A percentile compares a stretch with the other conserved stretches of the same genome.
Evolutionary conservation across 2,888 invertebrate species (phyloP).

Genomic region (Cinara cedri): DNA sequence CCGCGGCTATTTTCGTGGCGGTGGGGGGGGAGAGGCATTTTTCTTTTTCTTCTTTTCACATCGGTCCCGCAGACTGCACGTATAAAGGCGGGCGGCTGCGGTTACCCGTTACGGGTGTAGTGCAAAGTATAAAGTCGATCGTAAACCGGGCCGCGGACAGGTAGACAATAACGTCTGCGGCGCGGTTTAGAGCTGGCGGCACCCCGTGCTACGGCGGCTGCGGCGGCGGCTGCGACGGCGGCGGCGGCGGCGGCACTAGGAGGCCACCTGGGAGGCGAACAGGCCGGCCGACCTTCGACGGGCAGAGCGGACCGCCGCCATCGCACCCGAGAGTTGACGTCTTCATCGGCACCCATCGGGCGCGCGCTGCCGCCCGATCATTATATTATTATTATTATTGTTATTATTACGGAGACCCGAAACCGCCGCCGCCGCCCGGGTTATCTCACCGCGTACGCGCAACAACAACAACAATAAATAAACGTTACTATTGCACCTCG

Average conservation of each 20-base stretch:
- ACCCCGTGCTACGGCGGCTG: conserved; percentile 25
- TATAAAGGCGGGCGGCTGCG: too few relatives aligned
- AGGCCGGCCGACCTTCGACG: conserved; percentile 49
- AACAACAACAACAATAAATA: not conserved
- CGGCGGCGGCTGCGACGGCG: conserved; percentile 5
- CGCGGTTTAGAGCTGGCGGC: conserved; percentile 30
- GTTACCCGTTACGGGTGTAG: too few relatives aligned
- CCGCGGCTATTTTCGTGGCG: not conserved
- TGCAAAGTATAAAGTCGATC: conserved; percentile 12
- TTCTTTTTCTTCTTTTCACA: not conserved
- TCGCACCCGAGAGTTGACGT: conserved; percentile 31
- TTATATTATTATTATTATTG: conserved; percentile 39
- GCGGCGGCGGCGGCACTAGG: conserved; percentile 26
- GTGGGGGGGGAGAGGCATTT: not conserved
- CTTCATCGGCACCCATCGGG: conserved; percentile 50
- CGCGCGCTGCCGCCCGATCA: conserved; percentile 12
- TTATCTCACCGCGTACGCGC: not conserved
- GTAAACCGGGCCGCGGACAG: conserved; percentile 49
- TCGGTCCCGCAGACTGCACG: too few relatives aligned
- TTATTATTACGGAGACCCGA: not conserved
- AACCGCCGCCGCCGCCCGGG: not conserved
- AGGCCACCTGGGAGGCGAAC: conserved; percentile 55
- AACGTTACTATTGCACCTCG: not conserved
- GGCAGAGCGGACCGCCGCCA: conserved; percentile 34
- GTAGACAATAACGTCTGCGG: conserved; percentile 43